Evolutionary conservation across 2,113 vertebrate genomes (phyloP), one percentile per base, ranked within the genome.

Genomic region (Nothocercus nigrocapillus): DNA sequence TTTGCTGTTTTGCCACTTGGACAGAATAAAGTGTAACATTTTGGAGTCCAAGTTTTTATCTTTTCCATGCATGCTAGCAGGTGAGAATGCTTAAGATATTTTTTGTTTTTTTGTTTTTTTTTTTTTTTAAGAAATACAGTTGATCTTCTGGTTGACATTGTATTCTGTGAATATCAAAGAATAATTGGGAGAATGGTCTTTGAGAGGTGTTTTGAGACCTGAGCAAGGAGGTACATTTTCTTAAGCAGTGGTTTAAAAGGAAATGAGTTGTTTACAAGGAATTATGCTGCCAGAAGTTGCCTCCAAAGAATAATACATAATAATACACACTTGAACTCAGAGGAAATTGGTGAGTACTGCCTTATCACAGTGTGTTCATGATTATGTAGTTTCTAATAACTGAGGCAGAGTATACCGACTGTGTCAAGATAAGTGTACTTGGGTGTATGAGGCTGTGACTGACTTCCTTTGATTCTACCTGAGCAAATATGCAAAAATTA

Each of bases 391-490:
- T 94, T 90, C 68, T 93, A 13, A 40, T 85, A 76, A 36, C 36
- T 74, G 70, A 83, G 78, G 59, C 59, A 80, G 5, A 61, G 27
- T 22, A 15, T 54, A 68, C 51, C 62, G 30, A 51, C 45, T 85
- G 53, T 94, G 84, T 63, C 79, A 89, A 93, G 68, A 66, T 80
- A 88, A 63, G 34, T 34, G 54, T 64, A 47, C 53, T 82, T 92
- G 66, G 17, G 34, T 67, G 22, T 88, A 76, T 63, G 89, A 87
- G 59, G 88, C 32, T 70, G 30, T 56, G 18, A 90, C 63, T 85
- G 18, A 92, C 63, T 85, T 70, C 72, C 75, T 59, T 68, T 16
- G 34, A 16, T 47, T 69, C 13, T 59, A 80, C 47, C 25, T 49
- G 54, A 81, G 56, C 36, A 89, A 53, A 78, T 51, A 30, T 45